Evolutionary conservation across 2,797 vertebrate species (phyloP).

Genomic region (Adrianichthys oophorus): DNA sequence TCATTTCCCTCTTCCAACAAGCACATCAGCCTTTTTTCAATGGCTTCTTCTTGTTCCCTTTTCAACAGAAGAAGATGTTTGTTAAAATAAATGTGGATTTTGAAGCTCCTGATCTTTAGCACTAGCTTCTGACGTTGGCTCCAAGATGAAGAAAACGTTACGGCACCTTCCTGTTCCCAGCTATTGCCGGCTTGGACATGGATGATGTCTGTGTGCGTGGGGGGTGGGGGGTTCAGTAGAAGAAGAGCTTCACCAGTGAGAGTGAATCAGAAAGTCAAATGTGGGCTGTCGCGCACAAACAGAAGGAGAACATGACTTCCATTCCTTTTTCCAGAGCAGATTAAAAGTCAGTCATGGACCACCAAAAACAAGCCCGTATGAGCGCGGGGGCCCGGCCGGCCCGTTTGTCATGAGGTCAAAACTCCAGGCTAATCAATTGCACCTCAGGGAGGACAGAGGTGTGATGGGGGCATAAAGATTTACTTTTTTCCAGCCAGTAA

Average conservation of each 20-base stretch:
- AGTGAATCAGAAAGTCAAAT: conserved; percentile 6
- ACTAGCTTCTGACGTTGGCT: conserved; percentile 8
- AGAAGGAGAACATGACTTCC: conserved; percentile 14
- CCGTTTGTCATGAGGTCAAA: conserved; percentile 58
- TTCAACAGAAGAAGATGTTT: too few relatives aligned
- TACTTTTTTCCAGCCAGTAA: background rate
- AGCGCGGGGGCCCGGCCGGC: conserved; percentile 27
- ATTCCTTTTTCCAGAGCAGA: conserved; percentile 17
- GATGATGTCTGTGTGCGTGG: conserved; percentile 22
- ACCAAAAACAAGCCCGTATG: conserved; percentile 42
- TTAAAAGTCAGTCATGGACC: conserved; percentile 43
- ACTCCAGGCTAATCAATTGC: conserved; percentile 46
- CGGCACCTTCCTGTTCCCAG: conserved; percentile 54
- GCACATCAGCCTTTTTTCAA: too few relatives aligned
- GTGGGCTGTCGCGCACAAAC: conserved; percentile 8
- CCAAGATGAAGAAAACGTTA: conserved; percentile 10
- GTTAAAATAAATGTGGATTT: too few relatives aligned
- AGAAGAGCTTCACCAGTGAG: conserved; percentile 2
- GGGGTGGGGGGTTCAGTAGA: conserved; percentile 6
- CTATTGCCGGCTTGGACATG: conserved; percentile 43
- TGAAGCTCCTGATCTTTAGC: conserved; percentile 1
- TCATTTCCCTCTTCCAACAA: too few relatives aligned
- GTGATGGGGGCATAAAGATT: conserved; percentile 6
- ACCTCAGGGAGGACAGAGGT: conserved; percentile 39
- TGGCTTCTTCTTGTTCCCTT: too few relatives aligned